phyloP scores from a whole-genome alignment of 1,140 invertebrate genomes.

The Drosophila arawakana region DNA sequence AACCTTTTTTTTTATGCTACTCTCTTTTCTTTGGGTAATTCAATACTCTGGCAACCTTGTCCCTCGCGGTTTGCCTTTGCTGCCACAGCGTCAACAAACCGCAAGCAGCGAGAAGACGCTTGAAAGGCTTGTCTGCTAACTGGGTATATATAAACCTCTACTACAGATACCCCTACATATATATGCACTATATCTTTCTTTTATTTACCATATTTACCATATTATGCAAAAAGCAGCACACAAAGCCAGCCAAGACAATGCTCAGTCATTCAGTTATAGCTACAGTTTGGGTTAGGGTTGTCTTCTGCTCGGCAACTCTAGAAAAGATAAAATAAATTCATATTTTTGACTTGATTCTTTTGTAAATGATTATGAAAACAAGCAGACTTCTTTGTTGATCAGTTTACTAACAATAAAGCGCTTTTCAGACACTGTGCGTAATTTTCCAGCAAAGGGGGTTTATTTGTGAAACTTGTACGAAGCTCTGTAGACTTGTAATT shows the following conservation, averaged over 20 bases:
- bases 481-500: no score
- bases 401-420: no score
- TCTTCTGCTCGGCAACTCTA: constrained; percentile 22
- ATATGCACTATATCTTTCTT: constrained; percentile 26
- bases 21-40: constrained; percentile 32
- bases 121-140: constrained; percentile 62
- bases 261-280: constrained; percentile 46
- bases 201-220: neutral
- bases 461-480: no score
- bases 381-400: constrained; percentile 43
- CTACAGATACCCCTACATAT: neutral
- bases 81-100: constrained; percentile 36
- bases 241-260: constrained; percentile 44
- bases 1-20: neutral
- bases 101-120: constrained; percentile 43
- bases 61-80: constrained; percentile 45
- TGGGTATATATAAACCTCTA: constrained; percentile 18
- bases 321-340: constrained; percentile 67
- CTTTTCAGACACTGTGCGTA: neutral
- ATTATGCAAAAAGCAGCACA: neutral
- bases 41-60: constrained; percentile 72
- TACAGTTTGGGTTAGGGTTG: neutral
- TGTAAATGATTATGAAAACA: constrained; percentile 39
- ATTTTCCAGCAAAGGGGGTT: neutral
- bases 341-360: constrained; percentile 20